Evolutionary conservation across 2,888 invertebrate species (phyloP), one percentile per base, ranked within the genome.

Genomic region (Polyploca ridens): DNA sequence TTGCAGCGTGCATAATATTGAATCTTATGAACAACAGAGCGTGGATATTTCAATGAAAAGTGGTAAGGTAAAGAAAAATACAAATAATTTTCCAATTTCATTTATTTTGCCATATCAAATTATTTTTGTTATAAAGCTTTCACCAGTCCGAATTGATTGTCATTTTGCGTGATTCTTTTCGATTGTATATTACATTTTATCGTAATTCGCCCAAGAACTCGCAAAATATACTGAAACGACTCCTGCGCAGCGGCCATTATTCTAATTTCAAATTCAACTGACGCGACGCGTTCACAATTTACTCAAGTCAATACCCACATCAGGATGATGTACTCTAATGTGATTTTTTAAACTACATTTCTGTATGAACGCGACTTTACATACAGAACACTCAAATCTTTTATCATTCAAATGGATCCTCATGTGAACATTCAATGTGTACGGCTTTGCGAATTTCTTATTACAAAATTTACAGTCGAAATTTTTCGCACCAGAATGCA

Each of bases 391-490:
- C 0, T 68, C 69, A 63, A 76, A 79, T 8, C 83, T 68, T 57
- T 73, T 82, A 8, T 83, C 85, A 49, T 84, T 82, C 46, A 71
- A 70, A 66, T 86, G 86, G n/a, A 83, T 83, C 33, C 79, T 74
- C 65, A 79, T 67, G 69, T 86, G 87, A 60, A 82, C 77, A 2
- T 67, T 75, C 46, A 84, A 67, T 5, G 82, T 79, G 64, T 82
- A 78, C 13, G 70, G 66, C 19, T 81, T 79, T 0, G 75, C 75
- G 63, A 80, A 87, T 13, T 70, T 76, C 63, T 91, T 92, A 27
- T 81, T 76, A 68, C 93, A 93, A 0, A 88, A 71, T 33, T 85
- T 79, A 67, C 93, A 94, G 66, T 86, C 82, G 60, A 83, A 92
- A 13, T 88, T 87, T 70, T 88, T 90, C 5, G 80, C 82, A 0